A percentile compares a stretch with the other conserved stretches of the same genome.
These are phyloP conservation scores for Linnaemya vulpina DNA, from an alignment of 2,888 invertebrate species.

Conservation along the genomic window DNA sequence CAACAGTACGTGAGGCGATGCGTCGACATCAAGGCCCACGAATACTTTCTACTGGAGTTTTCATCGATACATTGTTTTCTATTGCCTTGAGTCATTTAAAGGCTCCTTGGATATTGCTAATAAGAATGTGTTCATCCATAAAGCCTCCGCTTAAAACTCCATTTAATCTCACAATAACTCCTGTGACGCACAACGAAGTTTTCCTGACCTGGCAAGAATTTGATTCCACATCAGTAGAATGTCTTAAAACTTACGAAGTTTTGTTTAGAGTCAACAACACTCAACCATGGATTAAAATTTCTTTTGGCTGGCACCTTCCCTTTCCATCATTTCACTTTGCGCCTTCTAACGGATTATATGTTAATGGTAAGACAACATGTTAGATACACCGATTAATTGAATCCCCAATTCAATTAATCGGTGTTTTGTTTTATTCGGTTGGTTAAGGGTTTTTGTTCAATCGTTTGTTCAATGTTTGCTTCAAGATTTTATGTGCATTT, in stretches of 20 bases:
- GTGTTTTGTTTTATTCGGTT: too few relatives aligned
- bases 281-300: constrained; percentile 76
- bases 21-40: constrained; percentile 82
- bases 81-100: constrained; percentile 76
- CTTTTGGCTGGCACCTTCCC: constrained; percentile 79
- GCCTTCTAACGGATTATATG: constrained; percentile 73
- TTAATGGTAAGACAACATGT: constrained; percentile 78
- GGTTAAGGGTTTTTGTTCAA: too few relatives aligned
- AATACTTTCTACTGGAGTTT: constrained; percentile 75
- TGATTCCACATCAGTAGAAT: constrained; percentile 75
- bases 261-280: constrained; percentile 76
- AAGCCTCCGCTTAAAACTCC: constrained; percentile 79
- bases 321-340: constrained; percentile 82
- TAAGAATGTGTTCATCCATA: constrained; percentile 82
- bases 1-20: constrained; percentile 81
- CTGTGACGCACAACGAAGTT: constrained; percentile 83
- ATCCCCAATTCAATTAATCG: too few relatives aligned
- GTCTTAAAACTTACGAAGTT: constrained; percentile 82
- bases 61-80: constrained; percentile 75
- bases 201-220: constrained; percentile 84
- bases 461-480: too few relatives aligned
- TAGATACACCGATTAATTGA: too few relatives aligned
- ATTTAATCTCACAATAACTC: constrained; percentile 79
- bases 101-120: constrained; percentile 82
- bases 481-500: too few relatives aligned